Evolutionary conservation across 2,888 invertebrate genomes (phyloP).

Genomic region (Acanthosepion esculentum): DNA sequence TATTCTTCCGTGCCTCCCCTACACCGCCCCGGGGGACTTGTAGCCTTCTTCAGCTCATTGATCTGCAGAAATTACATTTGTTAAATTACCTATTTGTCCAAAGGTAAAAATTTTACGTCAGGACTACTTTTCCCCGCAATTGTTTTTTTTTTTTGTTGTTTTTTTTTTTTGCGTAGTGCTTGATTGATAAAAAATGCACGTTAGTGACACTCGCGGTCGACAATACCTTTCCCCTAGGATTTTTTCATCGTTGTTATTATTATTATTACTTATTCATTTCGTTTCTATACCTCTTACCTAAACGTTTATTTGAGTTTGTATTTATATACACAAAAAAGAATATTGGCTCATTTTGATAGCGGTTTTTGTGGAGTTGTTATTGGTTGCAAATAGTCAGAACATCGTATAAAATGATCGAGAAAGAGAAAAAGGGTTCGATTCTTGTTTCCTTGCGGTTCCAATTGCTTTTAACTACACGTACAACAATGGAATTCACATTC

Average conservation of each 20-base stretch:
- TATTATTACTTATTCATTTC: not conserved
- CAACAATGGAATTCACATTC: not conserved
- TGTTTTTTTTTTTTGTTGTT: not conserved
- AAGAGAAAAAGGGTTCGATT: not conserved
- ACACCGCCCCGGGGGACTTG: not conserved
- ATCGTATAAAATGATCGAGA: not conserved
- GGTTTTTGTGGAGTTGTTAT: not conserved
- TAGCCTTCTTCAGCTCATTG: not conserved
- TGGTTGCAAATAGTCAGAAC: not conserved
- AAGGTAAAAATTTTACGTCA: not conserved
- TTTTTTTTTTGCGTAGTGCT: not conserved
- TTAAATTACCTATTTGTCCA: conserved; percentile 33
- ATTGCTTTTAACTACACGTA: not conserved
- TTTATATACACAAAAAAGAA: not conserved
- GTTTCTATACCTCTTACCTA: not conserved
- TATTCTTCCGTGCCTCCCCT: not conserved
- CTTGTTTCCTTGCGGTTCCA: not conserved
- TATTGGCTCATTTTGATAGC: not conserved
- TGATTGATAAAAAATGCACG: not conserved
- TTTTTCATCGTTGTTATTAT: not conserved
- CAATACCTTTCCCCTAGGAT: not conserved
- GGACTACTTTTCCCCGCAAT: not conserved
- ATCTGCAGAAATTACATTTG: not conserved
- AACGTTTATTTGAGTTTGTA: not conserved
- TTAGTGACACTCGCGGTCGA: not conserved